These are phyloP conservation scores for Ochropleura leucogaster DNA, from an alignment of 2,888 invertebrate species.

Conservation along the genomic window DNA sequence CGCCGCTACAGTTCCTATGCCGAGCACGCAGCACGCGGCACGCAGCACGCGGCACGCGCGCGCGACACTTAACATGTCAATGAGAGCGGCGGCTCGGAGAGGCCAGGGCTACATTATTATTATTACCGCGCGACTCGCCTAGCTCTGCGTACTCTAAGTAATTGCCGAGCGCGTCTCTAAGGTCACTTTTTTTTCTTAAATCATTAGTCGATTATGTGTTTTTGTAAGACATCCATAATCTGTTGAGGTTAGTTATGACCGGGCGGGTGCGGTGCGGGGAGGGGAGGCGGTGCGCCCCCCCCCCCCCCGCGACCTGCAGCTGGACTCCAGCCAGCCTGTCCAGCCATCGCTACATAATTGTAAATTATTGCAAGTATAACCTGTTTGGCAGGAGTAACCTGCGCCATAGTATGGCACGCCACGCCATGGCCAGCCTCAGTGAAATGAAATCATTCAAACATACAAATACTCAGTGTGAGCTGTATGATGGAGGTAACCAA, in stretches of 20 bases:
- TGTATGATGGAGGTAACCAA: neutral
- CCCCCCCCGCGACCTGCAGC: neutral
- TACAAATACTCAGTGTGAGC: neutral
- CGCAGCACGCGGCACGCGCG: neutral
- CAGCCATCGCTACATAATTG: neutral
- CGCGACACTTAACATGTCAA: conserved; percentile 29
- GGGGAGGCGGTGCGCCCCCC: neutral
- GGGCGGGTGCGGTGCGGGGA: neutral
- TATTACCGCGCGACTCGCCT: conserved; percentile 19
- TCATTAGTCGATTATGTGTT: conserved; percentile 55
- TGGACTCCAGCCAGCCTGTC: neutral
- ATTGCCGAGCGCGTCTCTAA: conserved; percentile 49
- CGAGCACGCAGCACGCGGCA: neutral
- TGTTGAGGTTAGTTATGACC: conserved; percentile 39
- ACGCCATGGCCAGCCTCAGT: neutral
- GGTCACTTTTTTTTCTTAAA: conserved; percentile 60
- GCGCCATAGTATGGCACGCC: neutral
- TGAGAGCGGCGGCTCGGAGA: conserved; percentile 24
- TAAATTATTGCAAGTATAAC: neutral
- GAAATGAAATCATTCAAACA: neutral
- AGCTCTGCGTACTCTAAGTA: conserved; percentile 8
- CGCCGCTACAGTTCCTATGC: neutral
- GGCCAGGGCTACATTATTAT: conserved; percentile 44
- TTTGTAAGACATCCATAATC: conserved; percentile 46
- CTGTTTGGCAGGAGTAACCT: neutral